Conservation (phyloP, 2,113 vertebrate genomes). For the Peromyscus maniculatus region DNA sequence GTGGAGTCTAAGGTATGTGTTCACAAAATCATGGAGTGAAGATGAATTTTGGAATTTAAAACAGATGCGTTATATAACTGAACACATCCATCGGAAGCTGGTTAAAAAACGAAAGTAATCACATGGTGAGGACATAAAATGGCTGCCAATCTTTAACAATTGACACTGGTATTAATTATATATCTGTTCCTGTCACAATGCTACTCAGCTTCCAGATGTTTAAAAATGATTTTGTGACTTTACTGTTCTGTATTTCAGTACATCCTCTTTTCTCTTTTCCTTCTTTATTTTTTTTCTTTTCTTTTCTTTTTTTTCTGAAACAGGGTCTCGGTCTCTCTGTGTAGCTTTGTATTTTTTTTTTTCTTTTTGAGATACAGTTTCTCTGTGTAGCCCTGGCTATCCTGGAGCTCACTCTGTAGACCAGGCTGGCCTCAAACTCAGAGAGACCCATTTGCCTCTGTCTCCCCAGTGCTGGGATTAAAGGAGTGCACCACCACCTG, state of each 20-base stretch:
- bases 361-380: neutral
- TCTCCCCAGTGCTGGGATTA: neutral
- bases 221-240: neutral
- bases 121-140: neutral
- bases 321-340: no score
- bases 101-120: neutral
- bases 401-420: neutral
- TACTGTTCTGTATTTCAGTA: slow-evolving; percentile 24
- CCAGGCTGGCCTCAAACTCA: neutral
- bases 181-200: neutral
- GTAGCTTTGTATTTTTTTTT: no score
- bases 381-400: neutral
- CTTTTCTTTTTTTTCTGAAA: no score
- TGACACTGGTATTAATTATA: neutral
- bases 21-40: neutral
- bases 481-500: neutral
- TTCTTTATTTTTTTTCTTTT: no score
- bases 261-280: neutral
- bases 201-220: neutral
- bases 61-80: neutral
- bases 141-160: neutral
- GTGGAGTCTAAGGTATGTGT: neutral
- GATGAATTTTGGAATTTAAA: neutral
- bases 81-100: neutral
- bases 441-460: neutral